Base-by-base conservation (phyloP, 1,140 invertebrate genomes). In the Trichoplusia ni region DNA sequence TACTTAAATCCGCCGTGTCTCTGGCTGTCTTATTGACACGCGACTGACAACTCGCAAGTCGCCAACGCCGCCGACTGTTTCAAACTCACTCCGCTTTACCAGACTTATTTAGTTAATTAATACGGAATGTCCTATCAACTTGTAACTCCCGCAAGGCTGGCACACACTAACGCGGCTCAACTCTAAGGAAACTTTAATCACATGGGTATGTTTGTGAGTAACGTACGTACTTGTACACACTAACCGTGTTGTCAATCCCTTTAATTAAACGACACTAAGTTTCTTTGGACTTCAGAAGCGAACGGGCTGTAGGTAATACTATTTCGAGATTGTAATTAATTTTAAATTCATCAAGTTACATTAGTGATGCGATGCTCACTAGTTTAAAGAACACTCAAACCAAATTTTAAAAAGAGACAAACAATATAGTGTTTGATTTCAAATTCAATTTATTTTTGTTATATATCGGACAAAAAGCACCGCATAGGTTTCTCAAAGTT, bases 81-180 rank as follows among this genome's bases (percentile, higher is more conserved):
- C 79, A 73, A 79, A 75, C 75, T 74, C 71, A 72, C 79, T 82
- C 65, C 73, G 80, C 85, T 87, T 85, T 82, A 74, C 71, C 74
- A 81, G 83, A 82, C 83, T 88, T 90, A 88, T 88, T 88, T 88
- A 90, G 83, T 88, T 90, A 88, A 90, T 90, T 90, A 90, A 88
- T 90, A 88, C 82, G 83, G 85, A 87, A 90, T 90, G 87, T 82
- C 85, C 86, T 87, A 84, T 86, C 79, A 82, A 82, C 73, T 86
- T 75, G 64, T 77, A 79, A 82, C 73, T 85, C 84, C 76, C 84
- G 61, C 77, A 79, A 81, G 78, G 71, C 79, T 71, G 76, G 67
- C 73, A 76, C 72, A 79, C 78, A 79, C 77, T 84, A 74, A 77
- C 75, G 69, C 75, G 76, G 69, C 72, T 77, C 63, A 67, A 74